phyloP scores from a whole-genome alignment of 2,888 invertebrate genomes.

The Hypsopygia costalis region DNA sequence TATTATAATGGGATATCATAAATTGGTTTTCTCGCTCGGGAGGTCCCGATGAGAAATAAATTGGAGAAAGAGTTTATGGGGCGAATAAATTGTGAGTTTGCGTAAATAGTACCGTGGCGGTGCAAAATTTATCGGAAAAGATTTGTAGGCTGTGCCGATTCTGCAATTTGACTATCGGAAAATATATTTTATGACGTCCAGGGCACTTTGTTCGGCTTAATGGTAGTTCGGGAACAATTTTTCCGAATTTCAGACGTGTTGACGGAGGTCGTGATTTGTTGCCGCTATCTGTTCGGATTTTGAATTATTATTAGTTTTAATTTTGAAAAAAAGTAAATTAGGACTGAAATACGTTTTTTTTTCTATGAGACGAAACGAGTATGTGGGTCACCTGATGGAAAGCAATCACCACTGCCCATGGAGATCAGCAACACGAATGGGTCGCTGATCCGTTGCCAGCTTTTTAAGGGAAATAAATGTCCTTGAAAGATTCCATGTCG shows the following conservation, averaged over 20 bases:
- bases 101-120: slow-evolving; percentile 34
- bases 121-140: slow-evolving; percentile 69
- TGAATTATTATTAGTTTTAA: slow-evolving; percentile 7
- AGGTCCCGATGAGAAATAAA: slow-evolving; percentile 12
- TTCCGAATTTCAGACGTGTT: slow-evolving; percentile 31
- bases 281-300: slow-evolving; percentile 9
- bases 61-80: slow-evolving; percentile 21
- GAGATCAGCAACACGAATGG: too few species aligned
- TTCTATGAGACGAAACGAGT: too few species aligned
- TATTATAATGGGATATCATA: slow-evolving; percentile 9
- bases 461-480: too few species aligned
- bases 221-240: slow-evolving; percentile 42
- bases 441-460: too few species aligned
- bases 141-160: slow-evolving; percentile 64
- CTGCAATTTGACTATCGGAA: slow-evolving; percentile 75
- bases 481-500: too few species aligned
- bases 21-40: slow-evolving; percentile 10
- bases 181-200: slow-evolving; percentile 73
- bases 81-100: slow-evolving; percentile 33
- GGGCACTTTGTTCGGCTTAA: slow-evolving; percentile 61
- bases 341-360: too few species aligned
- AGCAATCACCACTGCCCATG: too few species aligned
- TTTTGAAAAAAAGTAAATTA: background rate
- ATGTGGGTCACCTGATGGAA: too few species aligned
- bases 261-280: slow-evolving; percentile 39